Base-by-base conservation (phyloP, 2,888 invertebrate genomes). In the Dugesia japonica region DNA sequence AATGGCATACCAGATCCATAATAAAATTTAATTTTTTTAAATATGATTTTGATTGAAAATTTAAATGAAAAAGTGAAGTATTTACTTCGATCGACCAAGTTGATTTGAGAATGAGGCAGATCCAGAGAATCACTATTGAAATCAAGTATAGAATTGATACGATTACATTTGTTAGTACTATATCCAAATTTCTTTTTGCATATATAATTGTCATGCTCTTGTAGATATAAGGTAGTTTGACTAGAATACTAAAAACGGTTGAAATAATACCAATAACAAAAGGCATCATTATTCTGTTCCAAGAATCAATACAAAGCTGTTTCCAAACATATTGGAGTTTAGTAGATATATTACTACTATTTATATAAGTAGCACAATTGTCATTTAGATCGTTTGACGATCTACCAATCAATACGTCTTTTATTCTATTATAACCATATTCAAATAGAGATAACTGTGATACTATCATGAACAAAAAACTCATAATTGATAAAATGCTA, bases 391-490 rank as follows among this genome's bases (percentile, higher is more conserved):
- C 56, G 17, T 23, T 56, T 7, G 56, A 23, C n/a, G 56, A n/a
- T 4, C 56, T 4, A 4, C n/a, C 7, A 4, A 56, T 56, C 23
- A 56, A 56, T 13, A n/a, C n/a, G 1, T 56, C 56, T 56, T 56
- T 56, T n/a, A 56, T n/a, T 56, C 56, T 4, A n/a, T 56, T 56
- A n/a, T 56, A 56, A 20, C 56, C 56, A 56, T 56, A 56, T 56
- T 56, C 56, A n/a, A 56, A 56, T 7, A 56, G n/a, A 7, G 56
- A 56, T n/a, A 56, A 20, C 17, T 56, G 56, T 13, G 23, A 23
- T 4, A 56, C 23, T n/a, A 56, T 13, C 56, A 56, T 56, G 56
- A 56, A 23, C 17, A 56, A 23, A n/a, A 13, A 56, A 23, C 56
- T 56, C 23, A 23, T 20, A 4, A 56, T 56, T 56, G 56, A 56